Evolutionary conservation across 2,797 vertebrate genomes (phyloP), one percentile per base, ranked within the genome.

Genomic region (Nyctalus aviator): DNA sequence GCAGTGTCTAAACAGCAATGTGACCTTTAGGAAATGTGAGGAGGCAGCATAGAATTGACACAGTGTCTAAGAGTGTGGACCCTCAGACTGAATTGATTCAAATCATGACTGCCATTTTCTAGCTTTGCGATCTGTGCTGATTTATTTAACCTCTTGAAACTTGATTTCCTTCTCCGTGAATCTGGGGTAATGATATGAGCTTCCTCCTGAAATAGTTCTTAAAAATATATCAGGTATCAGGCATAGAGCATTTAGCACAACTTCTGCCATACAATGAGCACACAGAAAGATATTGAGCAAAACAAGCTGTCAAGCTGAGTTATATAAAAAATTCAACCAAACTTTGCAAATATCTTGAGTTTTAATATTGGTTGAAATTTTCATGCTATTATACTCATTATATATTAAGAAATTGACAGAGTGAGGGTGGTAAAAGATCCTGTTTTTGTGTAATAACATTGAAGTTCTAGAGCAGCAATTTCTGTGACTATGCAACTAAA

Each of bases 61-160:
- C 11, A 41, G 20, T 25, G 2, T 57, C 37, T 62, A 59, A 12
- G 46, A 85, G 7, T 32, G 27, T 23, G 2, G 6, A 3, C 53
- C 23, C 57, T 69, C 3, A 0, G 46, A 90, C 17, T 9, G 66
- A 59, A 66, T n/a, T 25, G 48, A 84, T 89, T 95, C 84, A 91
- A 78, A 81, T 53, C 64, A 13, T 62, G 64, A 57, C 20, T n/a
- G 8, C 23, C 50, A 71, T 81, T 95, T 90, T 44, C 41, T 59
- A 66, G 9, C 30, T 55, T 55, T 84, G 59, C 78, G 64, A 72
- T 69, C 64, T 68, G 50, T 72, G 44, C 32, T 41, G 46, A 89
- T 77, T 86, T 77, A 14, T 72, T 93, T 82, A 64, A 87, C 55
- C n/a, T 97, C 41, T 81, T 50, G 69, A 71, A 73, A 68, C 66